Conservation (phyloP, 2,888 invertebrate species). For the Dione vanillae region DNA sequence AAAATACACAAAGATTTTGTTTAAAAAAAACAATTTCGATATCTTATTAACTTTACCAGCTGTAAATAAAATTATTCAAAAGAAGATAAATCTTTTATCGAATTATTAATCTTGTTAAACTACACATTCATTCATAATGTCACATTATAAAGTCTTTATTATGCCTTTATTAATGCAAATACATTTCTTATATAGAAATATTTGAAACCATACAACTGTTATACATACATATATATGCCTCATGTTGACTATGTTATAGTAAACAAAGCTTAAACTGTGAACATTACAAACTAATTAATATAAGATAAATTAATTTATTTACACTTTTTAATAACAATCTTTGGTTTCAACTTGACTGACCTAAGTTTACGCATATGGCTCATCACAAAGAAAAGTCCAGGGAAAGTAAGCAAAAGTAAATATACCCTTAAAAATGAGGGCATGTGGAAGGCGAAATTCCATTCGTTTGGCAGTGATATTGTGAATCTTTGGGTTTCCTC, state of each 20-base stretch:
- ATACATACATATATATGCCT: background rate
- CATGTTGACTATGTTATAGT: background rate
- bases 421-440: slow-evolving; percentile 91
- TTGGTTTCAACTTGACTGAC: slow-evolving; percentile 86
- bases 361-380: slow-evolving; percentile 92
- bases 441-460: slow-evolving; percentile 94
- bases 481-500: slow-evolving; percentile 92
- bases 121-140: background rate
- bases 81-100: background rate
- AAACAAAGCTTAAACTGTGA: background rate
- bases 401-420: slow-evolving; percentile 89
- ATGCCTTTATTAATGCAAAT: too few species aligned
- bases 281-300: background rate
- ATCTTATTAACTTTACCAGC: background rate
- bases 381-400: slow-evolving; percentile 91
- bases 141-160: background rate
- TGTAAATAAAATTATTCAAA: background rate
- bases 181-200: background rate
- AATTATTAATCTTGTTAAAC: background rate
- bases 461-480: slow-evolving; percentile 90
- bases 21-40: background rate
- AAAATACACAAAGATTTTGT: background rate
- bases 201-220: background rate
- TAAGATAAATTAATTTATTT: slow-evolving; percentile 55
- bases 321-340: slow-evolving; percentile 73